These are phyloP conservation scores for Brachyhypopomus occidentalis DNA, from an alignment of 2,113 vertebrate genomes.

Conservation along the genomic window DNA sequence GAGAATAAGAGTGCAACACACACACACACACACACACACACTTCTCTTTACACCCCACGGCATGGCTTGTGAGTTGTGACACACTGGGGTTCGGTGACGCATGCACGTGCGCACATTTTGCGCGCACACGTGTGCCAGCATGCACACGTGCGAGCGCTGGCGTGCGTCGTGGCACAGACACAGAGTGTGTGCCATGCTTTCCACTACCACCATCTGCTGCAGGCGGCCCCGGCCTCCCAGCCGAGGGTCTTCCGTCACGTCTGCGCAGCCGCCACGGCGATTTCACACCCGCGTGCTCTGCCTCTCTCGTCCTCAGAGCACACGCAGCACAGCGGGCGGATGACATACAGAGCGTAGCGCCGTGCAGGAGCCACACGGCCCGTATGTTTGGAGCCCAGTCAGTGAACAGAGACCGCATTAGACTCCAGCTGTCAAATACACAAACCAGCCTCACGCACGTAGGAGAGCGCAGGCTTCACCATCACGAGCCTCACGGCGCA, in stretches of 20 bases:
- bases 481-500: too few relatives aligned
- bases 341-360: background rate
- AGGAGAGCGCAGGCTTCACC: too few relatives aligned
- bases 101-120: background rate
- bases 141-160: background rate
- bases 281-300: background rate
- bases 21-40: constrained; percentile 23
- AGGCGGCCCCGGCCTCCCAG: background rate
- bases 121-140: background rate
- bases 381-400: too few relatives aligned
- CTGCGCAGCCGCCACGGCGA: background rate
- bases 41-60: background rate
- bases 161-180: background rate
- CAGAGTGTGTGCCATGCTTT: background rate
- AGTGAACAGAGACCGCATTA: too few relatives aligned
- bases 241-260: background rate
- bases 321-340: background rate
- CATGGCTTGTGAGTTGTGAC: constrained; percentile 8
- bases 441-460: too few relatives aligned
- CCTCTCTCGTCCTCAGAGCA: background rate
- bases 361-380: too few relatives aligned
- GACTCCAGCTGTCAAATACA: too few relatives aligned
- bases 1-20: constrained; percentile 15
- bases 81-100: background rate
- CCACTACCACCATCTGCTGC: constrained; percentile 1